A percentile compares a stretch with the other conserved stretches of the same genome.
Conservation (phyloP, 2,888 invertebrate genomes). For the Agelastica alni region DNA sequence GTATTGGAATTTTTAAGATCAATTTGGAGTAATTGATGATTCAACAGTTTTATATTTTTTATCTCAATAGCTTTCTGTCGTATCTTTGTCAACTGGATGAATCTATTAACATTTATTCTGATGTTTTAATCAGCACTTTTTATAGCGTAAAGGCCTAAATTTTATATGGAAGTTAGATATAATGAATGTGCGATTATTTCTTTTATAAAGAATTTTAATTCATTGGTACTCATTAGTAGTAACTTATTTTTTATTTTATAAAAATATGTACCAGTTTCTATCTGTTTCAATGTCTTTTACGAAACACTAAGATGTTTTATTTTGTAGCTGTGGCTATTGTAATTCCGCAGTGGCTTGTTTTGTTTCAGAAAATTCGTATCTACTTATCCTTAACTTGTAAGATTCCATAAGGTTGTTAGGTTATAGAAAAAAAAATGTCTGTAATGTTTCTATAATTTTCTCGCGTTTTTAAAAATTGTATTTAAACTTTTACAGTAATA, state of each 20-base stretch:
- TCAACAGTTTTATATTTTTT: conserved; percentile 36
- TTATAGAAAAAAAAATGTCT: no score
- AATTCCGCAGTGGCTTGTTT: no score
- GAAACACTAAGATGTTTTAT: no score
- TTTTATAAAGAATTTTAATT: conserved; percentile 29
- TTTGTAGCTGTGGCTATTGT: no score
- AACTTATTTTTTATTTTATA: conserved; percentile 24
- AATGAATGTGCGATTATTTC: conserved; percentile 18
- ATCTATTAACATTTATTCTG: conserved; percentile 22
- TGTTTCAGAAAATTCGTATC: no score
- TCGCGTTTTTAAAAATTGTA: no score
- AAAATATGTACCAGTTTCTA: conserved; percentile 22
- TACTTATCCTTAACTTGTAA: no score
- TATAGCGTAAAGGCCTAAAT: conserved; percentile 19
- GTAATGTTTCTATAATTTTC: no score
- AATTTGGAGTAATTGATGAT: conserved; percentile 38
- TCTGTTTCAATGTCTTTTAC: no score
- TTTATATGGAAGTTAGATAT: no score
- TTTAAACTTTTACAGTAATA: no score
- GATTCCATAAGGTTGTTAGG: no score
- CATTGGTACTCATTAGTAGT: conserved; percentile 19
- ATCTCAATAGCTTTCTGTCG: conserved; percentile 6
- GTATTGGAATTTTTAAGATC: conserved; percentile 38
- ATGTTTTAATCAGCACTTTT: conserved; percentile 28
- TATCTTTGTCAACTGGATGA: conserved; percentile 13